Base-by-base conservation (phyloP, 2,888 invertebrate genomes). In the Ichneumon xanthorius region DNA sequence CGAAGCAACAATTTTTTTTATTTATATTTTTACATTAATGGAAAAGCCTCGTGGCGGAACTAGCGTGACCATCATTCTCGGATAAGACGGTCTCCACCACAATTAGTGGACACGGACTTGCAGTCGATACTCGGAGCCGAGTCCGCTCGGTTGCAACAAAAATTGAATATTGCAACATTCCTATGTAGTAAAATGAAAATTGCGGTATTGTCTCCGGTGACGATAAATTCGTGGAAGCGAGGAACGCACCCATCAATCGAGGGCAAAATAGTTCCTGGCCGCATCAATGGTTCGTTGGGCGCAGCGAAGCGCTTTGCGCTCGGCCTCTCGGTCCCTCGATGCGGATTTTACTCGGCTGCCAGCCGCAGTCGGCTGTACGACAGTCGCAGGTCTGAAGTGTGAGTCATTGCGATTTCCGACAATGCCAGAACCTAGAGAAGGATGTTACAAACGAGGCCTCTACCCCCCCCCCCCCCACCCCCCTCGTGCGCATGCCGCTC, bases 391-490 rank as follows among this genome's bases (percentile, higher is more conserved):
- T 85, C 79, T 82, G 79, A 85, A 85, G 76, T 75, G 71, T 85
- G 85, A 85, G 67, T 85, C 85, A 85, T 80, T 79, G 79, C 75
- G 80, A 85, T 85, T 85, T 85, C 82, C 80, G 85, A 80, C 85
- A 82, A 85, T 82, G 82, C 79, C 76, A 82, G 76, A 85, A 79
- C 58, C 79, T 76, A 48, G 73, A 81, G 68, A 85, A 73, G 76
- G 65, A 76, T 63, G 37, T 19, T n/a, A 77, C 19, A 19, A n/a
- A 76, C 71, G 40, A 70, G 76, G 80, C 45, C 45, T 45, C 14
- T 0, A 0, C 45, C 16, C 16, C 45, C 45, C 5, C 45, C 14
- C 45, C 45, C 45, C 45, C 4, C 45, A 1, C 9, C 9, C 9
- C 40, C 9, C 40, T 1, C 33, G 5, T 6, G 50, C 71, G 65